A percentile compares a stretch with the other conserved stretches of the same genome.
Conservation (phyloP, 2,888 invertebrate genomes). For the Tetropium fuscum region DNA sequence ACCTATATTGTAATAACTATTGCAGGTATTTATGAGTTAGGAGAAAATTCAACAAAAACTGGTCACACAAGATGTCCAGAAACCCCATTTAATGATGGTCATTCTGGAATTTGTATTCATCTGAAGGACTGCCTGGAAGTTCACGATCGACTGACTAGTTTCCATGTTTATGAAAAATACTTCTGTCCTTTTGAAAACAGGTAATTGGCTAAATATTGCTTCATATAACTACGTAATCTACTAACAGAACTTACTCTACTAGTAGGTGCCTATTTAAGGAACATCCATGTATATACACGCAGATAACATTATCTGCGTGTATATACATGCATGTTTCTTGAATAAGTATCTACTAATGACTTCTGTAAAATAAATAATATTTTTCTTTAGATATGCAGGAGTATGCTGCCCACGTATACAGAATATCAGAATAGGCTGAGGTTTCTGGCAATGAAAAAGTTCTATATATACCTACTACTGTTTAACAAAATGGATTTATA, state of each 20-base stretch:
- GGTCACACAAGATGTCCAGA: slow-evolving; percentile 11
- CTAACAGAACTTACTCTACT: too few species aligned
- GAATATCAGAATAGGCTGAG: too few species aligned
- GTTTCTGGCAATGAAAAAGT: too few species aligned
- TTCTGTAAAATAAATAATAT: too few species aligned
- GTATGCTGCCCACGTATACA: slow-evolving; percentile 16
- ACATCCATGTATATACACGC: too few species aligned
- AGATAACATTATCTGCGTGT: too few species aligned
- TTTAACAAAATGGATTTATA: not conserved
- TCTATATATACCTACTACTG: too few species aligned
- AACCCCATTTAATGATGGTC: slow-evolving; percentile 19
- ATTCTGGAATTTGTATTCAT: slow-evolving; percentile 22
- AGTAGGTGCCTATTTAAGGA: too few species aligned
- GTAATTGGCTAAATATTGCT: too few species aligned
- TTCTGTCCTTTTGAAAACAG: slow-evolving; percentile 27
- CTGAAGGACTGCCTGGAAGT: slow-evolving; percentile 25
- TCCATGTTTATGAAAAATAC: slow-evolving; percentile 30
- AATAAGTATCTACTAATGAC: too few species aligned
- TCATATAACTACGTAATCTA: too few species aligned
- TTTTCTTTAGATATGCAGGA: slow-evolving; percentile 8
- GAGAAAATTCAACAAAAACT: slow-evolving; percentile 1
- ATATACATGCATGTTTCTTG: too few species aligned
- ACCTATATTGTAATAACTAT: not conserved
- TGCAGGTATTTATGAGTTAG: slow-evolving; percentile 25
- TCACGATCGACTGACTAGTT: slow-evolving; percentile 27